Conservation (phyloP, 2,113 vertebrate genomes). For the Ancistrus triradiatus region DNA sequence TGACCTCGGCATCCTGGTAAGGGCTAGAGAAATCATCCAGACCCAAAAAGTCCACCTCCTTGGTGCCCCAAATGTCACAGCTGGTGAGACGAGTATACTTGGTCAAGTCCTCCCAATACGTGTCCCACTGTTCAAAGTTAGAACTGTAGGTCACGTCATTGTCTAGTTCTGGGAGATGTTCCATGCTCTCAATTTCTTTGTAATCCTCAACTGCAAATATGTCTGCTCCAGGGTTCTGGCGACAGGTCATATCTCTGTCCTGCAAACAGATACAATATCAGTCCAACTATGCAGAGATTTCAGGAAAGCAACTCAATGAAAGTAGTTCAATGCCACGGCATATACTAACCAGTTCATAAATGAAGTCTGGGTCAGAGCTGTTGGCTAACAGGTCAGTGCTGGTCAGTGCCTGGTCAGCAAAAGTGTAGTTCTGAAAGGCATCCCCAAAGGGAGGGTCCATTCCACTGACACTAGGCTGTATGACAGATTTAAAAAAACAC, state of each 20-base stretch:
- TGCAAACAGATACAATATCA: conserved; percentile 50
- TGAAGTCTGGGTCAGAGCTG: conserved; percentile 97
- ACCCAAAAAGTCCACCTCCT: conserved; percentile 97
- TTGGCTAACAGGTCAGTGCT: conserved; percentile 94
- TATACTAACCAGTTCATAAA: conserved; percentile 93
- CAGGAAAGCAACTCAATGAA: background rate
- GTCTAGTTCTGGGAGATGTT: conserved; percentile 84
- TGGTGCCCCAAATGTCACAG: conserved; percentile 99
- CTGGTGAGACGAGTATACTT: conserved; percentile 95
- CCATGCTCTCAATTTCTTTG: conserved; percentile 86
- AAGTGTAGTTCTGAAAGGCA: conserved; percentile 93
- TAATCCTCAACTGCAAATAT: conserved; percentile 78
- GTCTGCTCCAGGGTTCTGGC: conserved; percentile 89
- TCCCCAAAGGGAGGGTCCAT: conserved; percentile 99
- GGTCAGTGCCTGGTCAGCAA: conserved; percentile 95
- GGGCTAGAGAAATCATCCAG: conserved; percentile 96
- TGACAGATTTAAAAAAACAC: conserved; percentile 26
- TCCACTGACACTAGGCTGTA: conserved; percentile 92
- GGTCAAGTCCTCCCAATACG: conserved; percentile 97
- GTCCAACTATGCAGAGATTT: background rate
- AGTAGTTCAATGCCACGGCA: background rate
- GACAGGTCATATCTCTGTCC: conserved; percentile 93
- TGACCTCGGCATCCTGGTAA: conserved; percentile 97
- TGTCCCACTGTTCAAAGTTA: conserved; percentile 97
- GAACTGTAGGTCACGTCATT: conserved; percentile 80